Percentiles rank a stretch among this genome's conserved stretches.
Evolutionary conservation across 92 coral and sea anemone genomes (phyloP).

Genomic region (Epizoanthus rinbou): DNA sequence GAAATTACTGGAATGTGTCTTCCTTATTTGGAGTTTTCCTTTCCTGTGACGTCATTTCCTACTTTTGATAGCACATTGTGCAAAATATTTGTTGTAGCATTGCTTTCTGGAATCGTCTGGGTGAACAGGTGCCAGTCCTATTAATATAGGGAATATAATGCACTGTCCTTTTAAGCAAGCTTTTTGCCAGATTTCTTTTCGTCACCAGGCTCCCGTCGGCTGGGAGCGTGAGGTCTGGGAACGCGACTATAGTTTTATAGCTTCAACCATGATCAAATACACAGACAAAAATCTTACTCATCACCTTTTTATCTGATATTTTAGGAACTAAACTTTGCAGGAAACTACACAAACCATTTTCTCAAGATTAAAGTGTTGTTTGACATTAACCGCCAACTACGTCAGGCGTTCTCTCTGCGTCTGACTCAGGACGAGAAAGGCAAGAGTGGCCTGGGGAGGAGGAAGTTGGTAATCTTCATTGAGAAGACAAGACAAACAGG

Average conservation of each 20-base stretch:
- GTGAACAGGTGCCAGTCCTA: no score
- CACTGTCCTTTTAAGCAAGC: no score
- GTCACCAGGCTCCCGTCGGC: background rate
- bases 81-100: no score
- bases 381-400: conserved; percentile 75
- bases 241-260: background rate
- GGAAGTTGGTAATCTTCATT: conserved; percentile 81
- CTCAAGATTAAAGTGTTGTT: conserved; percentile 66
- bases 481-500: conserved; percentile 68
- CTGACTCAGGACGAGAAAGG: conserved; percentile 58
- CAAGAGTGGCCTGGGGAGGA: conserved; percentile 59
- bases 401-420: conserved; percentile 88
- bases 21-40: no score
- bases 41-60: no score
- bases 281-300: background rate
- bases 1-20: no score
- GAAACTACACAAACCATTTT: conserved; percentile 57
- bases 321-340: conserved; percentile 71
- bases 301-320: background rate
- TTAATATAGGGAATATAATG: no score
- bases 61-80: no score
- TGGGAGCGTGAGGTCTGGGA: background rate
- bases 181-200: no score
- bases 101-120: no score
- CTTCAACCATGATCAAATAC: background rate